Base-by-base conservation (phyloP, 1,140 invertebrate genomes). In the Platyscapa corneri region DNA sequence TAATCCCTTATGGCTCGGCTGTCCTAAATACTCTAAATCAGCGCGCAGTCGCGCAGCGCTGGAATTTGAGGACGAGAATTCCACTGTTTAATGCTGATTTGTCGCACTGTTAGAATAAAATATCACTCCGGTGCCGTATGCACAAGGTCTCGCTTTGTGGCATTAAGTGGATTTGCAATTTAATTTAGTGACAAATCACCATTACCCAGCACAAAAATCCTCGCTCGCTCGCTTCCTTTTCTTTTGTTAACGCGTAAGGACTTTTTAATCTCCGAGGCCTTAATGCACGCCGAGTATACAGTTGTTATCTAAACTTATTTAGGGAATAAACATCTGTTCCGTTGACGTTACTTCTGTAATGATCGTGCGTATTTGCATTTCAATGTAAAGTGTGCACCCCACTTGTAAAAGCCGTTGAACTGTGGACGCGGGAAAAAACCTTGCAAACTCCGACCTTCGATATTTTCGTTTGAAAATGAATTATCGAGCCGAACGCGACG, bases 1-100 rank as follows among this genome's bases (percentile, higher is more conserved):
- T n/a, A 37, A 77, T 49, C 67, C 83, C 82, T 88, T 85, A 86
- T 27, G 2, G 37, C 30, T 76, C 74, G 5, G 0, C 34, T 23
- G 16, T 34, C 65, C 65, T 37, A 32, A 34, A 34, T 34, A 34
- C 14, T 32, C n/a, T 42, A 86, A 87, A 85, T 81, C 32, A 20
- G 53, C 2, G 53, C 53, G 18, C 7, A 56, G 18, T 20, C 53
- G 12, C 53, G 20, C 56, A 0, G 23, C 56, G n/a, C 3, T n/a
- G 7, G 37, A 46, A 46, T 37, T 75, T 23, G 23, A 37, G 72
- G 37, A n/a, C 46, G 56, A 5, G 56, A 23, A 60, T 60, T 60
- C 1, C 56, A 27, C 56, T 60, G 56, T 60, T 60, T 60, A 60
- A 60, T 27, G 56, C 30, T 37, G 67, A 70, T 34, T 37, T 37